Base-by-base conservation (phyloP, 2,888 invertebrate genomes). In the Cephonodes hylas region DNA sequence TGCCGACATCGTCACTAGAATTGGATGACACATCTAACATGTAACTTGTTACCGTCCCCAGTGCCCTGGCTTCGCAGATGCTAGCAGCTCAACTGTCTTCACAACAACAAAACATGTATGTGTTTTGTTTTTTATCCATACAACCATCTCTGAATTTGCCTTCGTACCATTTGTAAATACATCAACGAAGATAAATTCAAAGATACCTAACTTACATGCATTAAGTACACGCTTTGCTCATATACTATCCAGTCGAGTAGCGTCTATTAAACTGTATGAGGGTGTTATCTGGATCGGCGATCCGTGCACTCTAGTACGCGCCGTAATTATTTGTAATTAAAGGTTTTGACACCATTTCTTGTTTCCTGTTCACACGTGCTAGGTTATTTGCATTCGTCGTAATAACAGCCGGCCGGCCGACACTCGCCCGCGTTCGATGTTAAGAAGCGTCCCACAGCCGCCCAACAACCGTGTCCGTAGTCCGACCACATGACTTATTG, bases 21-120 rank as follows among this genome's bases (percentile, higher is more conserved):
- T 80, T 79, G 78, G 73, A 75, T 75, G 38, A 76, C 71, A 79
- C 76, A 76, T 88, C 89, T 91, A 91, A 91, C 88, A 84, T 82
- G 80, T 82, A 77, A 84, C 87, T 83, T 91, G 85, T 91, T 93
- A 93, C 90, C 94, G 94, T 96, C 94, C 95, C 95, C 96, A 97
- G 97, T 96, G 97, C 97, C 96, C 97, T 97, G 95, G 97, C 97
- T 95, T 96, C 97, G 94, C 97, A 97, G 96, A 97, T 97, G 97
- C 96, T 96, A 95, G 97, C 96, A 94, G 95, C 96, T 93, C 97
- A 97, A 95, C 95, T 96, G 93, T 96, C 96, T 92, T 96, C 96
- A 93, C 97, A 97, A 94, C 97, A 97, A 94, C 97, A 97, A 95
- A 96, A 96, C 95, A 97, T 97, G 97, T 97, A 97, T 94, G 97